Base-by-base conservation (phyloP, 2,797 vertebrate genomes). In the Acrossocheilus wenchowensis region DNA sequence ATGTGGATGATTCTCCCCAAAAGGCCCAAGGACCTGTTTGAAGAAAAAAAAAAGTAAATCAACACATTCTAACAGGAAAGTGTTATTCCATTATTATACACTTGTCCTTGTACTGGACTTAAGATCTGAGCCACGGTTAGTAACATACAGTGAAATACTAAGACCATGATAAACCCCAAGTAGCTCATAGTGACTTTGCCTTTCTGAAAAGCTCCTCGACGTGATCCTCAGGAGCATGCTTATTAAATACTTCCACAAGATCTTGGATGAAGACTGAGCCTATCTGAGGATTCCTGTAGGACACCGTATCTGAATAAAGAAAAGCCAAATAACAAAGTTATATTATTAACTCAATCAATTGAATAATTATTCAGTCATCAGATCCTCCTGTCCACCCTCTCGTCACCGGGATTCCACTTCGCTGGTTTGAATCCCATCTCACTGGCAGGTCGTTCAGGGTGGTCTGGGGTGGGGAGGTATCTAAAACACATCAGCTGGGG, bases 191-290 rank as follows among this genome's bases (percentile, higher is more conserved):
- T 77, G 9, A 41, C 52, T n/a, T 84, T 81, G 57, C 89, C 85
- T 85, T 90, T 83, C 83, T 88, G 54, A 90, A 88, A 9, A 90
- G 77, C 48, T 90, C 89, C 75, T 85, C 8, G 26, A 90, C 66
- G 66, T 89, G 19, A 4, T 88, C 60, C 17, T 88, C 62, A 48
- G 85, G 68, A 66, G 81, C 73, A 1, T 88, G 34, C 11, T 82
- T 39, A 50, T 34, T 86, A 45, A 90, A 87, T 60, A 87, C 83
- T 48, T 87, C 17, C 52, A 87, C 89, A 23, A 90, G 30, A 60
- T 15, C 82, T 39, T 83, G 83, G 39, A 90, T 60, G 52, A 90
- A 90, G 10, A 12, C 2, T n/a, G 89, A 77, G 14, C 89, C 89
- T 15, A 1, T 57, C 2, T 21, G 3, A 41, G 10, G 0, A 73